phyloP scores from a whole-genome alignment of 2,888 invertebrate species.

The Diaphora mendica region DNA sequence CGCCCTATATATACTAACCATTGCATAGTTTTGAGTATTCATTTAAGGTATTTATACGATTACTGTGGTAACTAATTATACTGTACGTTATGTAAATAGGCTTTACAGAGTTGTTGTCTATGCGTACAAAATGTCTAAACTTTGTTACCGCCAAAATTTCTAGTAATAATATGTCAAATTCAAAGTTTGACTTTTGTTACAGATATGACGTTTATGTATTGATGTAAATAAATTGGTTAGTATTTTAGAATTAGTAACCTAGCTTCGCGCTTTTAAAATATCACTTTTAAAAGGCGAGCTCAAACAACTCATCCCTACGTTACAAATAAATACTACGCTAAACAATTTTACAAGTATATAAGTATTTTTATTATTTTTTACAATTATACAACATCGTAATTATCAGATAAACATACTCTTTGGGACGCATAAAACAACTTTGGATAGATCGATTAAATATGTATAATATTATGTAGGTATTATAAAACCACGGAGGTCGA shows the following conservation, averaged over 20 bases:
- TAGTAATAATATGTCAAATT: constrained; percentile 52
- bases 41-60: constrained; percentile 54
- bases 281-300: constrained; percentile 82
- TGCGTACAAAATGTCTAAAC: constrained; percentile 78
- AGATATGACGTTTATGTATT: constrained; percentile 57
- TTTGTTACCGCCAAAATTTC: constrained; percentile 66
- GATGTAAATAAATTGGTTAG: constrained; percentile 65
- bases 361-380: constrained; percentile 82
- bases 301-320: constrained; percentile 63
- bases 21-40: constrained; percentile 75
- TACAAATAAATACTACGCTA: constrained; percentile 84
- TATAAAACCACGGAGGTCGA: constrained; percentile 37
- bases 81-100: constrained; percentile 23
- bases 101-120: constrained; percentile 44
- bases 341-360: constrained; percentile 84
- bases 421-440: constrained; percentile 83
- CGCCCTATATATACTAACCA: constrained; percentile 79
- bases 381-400: constrained; percentile 83
- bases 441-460: constrained; percentile 71
- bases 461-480: constrained; percentile 37
- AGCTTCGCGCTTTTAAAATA: constrained; percentile 80
- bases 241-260: constrained; percentile 69
- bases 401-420: constrained; percentile 82
- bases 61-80: constrained; percentile 69
- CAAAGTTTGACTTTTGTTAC: constrained; percentile 82